Conservation (phyloP, 2,888 invertebrate species). For the Brachypalpus laphriformis region DNA sequence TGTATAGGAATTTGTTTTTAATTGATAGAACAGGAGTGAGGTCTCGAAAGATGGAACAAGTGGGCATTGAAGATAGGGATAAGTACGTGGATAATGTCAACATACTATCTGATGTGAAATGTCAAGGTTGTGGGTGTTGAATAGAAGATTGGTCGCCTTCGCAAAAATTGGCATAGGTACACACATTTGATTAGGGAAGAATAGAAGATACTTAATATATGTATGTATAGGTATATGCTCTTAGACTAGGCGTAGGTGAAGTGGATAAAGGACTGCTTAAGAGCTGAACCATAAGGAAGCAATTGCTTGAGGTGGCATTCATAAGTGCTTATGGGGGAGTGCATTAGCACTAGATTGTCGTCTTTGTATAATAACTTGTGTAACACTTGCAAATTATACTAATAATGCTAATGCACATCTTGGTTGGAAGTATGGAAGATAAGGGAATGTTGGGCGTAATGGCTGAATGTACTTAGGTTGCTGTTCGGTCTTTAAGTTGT, state of each 20-base stretch:
- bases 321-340: not conserved
- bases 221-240: too few relatives aligned
- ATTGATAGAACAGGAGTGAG: slow-evolving; percentile 22
- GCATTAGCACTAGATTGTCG: not conserved
- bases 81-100: not conserved
- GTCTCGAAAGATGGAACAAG: not conserved
- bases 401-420: not conserved
- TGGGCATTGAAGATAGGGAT: not conserved
- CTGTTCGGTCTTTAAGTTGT: too few relatives aligned
- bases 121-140: not conserved
- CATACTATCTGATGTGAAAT: not conserved
- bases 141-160: not conserved
- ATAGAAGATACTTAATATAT: not conserved
- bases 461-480: not conserved
- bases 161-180: too few relatives aligned
- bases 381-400: not conserved
- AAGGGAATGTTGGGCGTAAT: not conserved
- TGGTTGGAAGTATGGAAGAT: not conserved
- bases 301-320: not conserved
- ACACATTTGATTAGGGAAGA: not conserved
- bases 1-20: slow-evolving; percentile 24
- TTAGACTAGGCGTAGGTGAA: not conserved
- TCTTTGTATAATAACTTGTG: too few relatives aligned
- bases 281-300: not conserved
- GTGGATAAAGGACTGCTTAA: too few relatives aligned